These are phyloP conservation scores for Perca flavescens DNA, from an alignment of 2,113 vertebrate species.

Conservation along the genomic window DNA sequence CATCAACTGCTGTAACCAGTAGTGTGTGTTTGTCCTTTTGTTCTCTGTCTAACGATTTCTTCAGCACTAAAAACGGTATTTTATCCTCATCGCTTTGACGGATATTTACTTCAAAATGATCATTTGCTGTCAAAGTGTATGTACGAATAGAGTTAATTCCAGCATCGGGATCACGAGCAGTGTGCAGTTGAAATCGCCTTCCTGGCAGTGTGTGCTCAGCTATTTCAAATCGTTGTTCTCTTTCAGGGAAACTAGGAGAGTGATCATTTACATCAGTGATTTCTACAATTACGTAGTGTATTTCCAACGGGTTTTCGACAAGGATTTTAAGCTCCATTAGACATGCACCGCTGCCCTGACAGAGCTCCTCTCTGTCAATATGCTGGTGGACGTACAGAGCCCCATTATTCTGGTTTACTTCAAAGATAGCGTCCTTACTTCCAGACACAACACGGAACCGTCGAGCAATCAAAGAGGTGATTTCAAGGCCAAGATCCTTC, in stretches of 20 bases:
- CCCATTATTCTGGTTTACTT: constrained; percentile 78
- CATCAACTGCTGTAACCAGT: constrained; percentile 67
- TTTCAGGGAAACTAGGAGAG: constrained; percentile 62
- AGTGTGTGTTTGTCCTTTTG: constrained; percentile 31
- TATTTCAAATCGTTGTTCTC: constrained; percentile 66
- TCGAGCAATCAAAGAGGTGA: constrained; percentile 59
- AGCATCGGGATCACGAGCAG: constrained; percentile 73
- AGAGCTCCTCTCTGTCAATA: constrained; percentile 78
- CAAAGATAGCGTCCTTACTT: constrained; percentile 75
- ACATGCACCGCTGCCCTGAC: constrained; percentile 63
- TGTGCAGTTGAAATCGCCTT: constrained; percentile 70
- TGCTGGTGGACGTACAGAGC: constrained; percentile 75
- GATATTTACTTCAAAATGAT: constrained; percentile 70
- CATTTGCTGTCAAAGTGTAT: constrained; percentile 71
- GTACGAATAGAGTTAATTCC: constrained; percentile 70
- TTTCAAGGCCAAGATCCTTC: constrained; percentile 79
- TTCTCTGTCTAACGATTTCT: constrained; percentile 74
- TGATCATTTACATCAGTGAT: constrained; percentile 80
- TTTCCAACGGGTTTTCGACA: constrained; percentile 76
- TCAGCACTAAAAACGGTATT: constrained; percentile 66
- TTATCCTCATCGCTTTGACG: constrained; percentile 55
- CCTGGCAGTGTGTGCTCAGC: constrained; percentile 62
- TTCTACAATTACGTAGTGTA: constrained; percentile 77
- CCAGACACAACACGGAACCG: constrained; percentile 73
- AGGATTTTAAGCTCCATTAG: constrained; percentile 70